phyloP scores from a whole-genome alignment of 2,888 invertebrate species.

The Pterostichus niger region DNA sequence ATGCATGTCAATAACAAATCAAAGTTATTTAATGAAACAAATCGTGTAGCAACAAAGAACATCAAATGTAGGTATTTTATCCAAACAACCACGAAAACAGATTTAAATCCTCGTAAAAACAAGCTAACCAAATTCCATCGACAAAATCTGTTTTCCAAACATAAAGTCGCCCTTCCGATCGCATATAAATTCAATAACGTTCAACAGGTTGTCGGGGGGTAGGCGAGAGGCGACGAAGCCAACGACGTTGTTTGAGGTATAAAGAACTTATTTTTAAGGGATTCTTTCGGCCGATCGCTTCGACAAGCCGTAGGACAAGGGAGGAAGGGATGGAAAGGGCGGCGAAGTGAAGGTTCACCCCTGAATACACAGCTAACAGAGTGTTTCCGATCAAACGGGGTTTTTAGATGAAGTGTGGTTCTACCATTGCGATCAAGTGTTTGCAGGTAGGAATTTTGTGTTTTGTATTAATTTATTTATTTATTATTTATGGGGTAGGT shows the following conservation, averaged over 20 bases:
- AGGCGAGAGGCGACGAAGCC: not conserved
- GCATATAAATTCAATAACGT: constrained; percentile 62
- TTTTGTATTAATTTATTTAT: too few species aligned
- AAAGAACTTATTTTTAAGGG: constrained; percentile 66
- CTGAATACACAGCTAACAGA: constrained; percentile 49
- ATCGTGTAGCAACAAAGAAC: not conserved
- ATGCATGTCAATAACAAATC: too few species aligned
- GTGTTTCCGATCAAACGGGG: constrained; percentile 64
- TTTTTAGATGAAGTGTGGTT: constrained; percentile 32
- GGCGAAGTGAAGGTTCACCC: constrained; percentile 43
- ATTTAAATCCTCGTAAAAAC: constrained; percentile 13
- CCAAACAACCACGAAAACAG: not conserved
- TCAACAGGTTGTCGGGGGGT: constrained; percentile 56
- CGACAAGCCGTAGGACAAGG: constrained; percentile 44
- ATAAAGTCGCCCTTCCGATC: constrained; percentile 48
- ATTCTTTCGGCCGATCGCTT: constrained; percentile 65
- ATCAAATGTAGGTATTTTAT: not conserved
- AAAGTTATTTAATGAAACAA: too few species aligned
- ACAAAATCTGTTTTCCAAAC: constrained; percentile 48
- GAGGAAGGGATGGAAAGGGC: not conserved
- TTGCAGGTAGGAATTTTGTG: too few species aligned
- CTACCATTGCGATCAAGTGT: constrained; percentile 25
- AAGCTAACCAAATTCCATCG: constrained; percentile 23
- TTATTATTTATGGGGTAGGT: too few species aligned
- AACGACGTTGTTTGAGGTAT: constrained; percentile 58